phyloP scores from a whole-genome alignment of 2,888 invertebrate species.

The Proisotoma minuta region DNA sequence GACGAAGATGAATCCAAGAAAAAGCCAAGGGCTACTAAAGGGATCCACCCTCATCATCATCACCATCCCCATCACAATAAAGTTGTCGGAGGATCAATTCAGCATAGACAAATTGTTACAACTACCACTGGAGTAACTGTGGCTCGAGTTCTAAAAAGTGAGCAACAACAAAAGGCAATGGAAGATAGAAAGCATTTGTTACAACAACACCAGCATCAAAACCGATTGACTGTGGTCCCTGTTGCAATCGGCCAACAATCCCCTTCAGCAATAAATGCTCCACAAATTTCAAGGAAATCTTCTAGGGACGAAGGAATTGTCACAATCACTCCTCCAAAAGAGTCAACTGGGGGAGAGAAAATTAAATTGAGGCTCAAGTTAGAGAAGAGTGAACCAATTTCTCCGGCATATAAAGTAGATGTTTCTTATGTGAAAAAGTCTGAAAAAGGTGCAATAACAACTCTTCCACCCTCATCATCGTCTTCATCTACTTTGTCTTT shows the following conservation, averaged over 20 bases:
- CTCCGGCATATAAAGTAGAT: conserved; percentile 74
- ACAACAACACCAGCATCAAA: neutral
- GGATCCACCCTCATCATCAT: too few species aligned
- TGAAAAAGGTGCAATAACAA: conserved; percentile 24
- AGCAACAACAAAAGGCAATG: neutral
- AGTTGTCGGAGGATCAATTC: neutral
- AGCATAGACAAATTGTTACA: conserved; percentile 31
- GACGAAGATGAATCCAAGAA: conserved; percentile 54
- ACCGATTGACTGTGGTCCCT: neutral
- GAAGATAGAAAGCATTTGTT: neutral
- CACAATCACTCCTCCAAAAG: conserved; percentile 19
- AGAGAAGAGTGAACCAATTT: conserved; percentile 72
- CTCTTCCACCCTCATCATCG: neutral
- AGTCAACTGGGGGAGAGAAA: too few species aligned
- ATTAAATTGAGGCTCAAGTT: conserved; percentile 76
- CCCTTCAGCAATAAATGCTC: neutral
- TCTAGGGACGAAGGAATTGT: neutral
- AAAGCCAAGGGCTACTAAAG: too few species aligned
- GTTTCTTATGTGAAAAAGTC: conserved; percentile 64
- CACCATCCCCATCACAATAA: neutral
- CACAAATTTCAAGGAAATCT: neutral
- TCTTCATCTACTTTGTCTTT: neutral
- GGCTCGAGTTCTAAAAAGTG: conserved; percentile 29
- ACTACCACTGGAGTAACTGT: conserved; percentile 34
- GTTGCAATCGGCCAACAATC: neutral